Evolutionary conservation across 2,888 invertebrate genomes (phyloP).

Genomic region (Lasioglossum malachurum): DNA sequence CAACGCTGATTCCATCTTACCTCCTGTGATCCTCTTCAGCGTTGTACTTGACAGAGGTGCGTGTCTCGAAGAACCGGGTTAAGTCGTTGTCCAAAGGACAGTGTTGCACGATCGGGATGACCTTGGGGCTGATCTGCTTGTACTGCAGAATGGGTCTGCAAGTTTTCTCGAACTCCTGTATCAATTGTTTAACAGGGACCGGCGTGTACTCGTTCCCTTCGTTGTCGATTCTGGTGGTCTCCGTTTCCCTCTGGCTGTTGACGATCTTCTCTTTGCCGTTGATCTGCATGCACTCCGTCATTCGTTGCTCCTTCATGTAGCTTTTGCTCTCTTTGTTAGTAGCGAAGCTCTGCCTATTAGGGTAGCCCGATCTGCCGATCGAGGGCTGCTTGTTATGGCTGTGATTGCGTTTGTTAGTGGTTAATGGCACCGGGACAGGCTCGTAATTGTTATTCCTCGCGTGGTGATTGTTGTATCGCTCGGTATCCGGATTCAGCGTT

Average conservation of each 20-base stretch:
- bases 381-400: constrained; percentile 55
- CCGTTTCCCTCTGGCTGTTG: constrained; percentile 40
- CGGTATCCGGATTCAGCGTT: constrained; percentile 65
- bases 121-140: constrained; percentile 85
- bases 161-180: constrained; percentile 88
- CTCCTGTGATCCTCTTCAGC: constrained; percentile 64
- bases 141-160: constrained; percentile 86
- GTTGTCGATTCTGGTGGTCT: constrained; percentile 18
- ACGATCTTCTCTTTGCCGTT: constrained; percentile 45
- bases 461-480: constrained; percentile 58
- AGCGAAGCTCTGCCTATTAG: constrained; percentile 53
- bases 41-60: constrained; percentile 69
- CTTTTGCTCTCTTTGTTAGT: constrained; percentile 53
- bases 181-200: constrained; percentile 85
- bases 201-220: constrained; percentile 81
- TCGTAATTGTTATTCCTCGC: constrained; percentile 71
- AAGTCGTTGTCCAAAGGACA: constrained; percentile 78
- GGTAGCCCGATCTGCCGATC: constrained; percentile 49
- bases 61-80: constrained; percentile 81
- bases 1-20: constrained; percentile 45
- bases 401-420: constrained; percentile 66
- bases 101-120: constrained; percentile 76
- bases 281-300: constrained; percentile 69
- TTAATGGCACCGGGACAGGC: not conserved
- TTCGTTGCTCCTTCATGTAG: constrained; percentile 80